phyloP scores from a whole-genome alignment of 2,113 vertebrate genomes.

The Corythaixoides concolor region DNA sequence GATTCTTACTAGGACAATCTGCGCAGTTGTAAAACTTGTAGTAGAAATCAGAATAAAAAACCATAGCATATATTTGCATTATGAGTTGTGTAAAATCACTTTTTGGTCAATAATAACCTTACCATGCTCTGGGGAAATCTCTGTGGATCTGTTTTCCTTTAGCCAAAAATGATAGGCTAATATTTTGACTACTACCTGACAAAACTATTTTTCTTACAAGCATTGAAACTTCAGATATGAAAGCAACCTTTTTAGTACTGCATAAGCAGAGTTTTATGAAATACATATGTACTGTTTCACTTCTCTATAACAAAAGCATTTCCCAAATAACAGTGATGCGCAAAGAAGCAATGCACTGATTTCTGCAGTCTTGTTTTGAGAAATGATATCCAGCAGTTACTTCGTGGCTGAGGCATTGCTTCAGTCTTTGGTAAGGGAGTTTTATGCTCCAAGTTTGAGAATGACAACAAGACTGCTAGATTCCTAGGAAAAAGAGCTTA shows the following conservation, averaged over 20 bases:
- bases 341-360: not conserved
- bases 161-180: not conserved
- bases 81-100: not conserved
- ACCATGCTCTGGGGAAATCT: not conserved
- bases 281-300: not conserved
- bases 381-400: not conserved
- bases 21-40: not conserved
- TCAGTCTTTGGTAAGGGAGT: not conserved
- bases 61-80: not conserved
- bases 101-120: not conserved
- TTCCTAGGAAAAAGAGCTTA: constrained; percentile 1
- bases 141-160: not conserved
- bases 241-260: not conserved
- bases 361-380: not conserved
- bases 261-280: not conserved
- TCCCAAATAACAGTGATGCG: not conserved
- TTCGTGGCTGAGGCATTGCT: not conserved
- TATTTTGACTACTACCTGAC: not conserved
- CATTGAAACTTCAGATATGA: not conserved
- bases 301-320: not conserved
- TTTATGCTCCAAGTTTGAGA: not conserved
- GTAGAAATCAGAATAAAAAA: not conserved
- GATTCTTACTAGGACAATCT: not conserved
- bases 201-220: not conserved
- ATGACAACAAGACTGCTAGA: not conserved